Evolutionary conservation across 2,888 invertebrate species (phyloP).

Genomic region (Pilophorus perplexus): DNA sequence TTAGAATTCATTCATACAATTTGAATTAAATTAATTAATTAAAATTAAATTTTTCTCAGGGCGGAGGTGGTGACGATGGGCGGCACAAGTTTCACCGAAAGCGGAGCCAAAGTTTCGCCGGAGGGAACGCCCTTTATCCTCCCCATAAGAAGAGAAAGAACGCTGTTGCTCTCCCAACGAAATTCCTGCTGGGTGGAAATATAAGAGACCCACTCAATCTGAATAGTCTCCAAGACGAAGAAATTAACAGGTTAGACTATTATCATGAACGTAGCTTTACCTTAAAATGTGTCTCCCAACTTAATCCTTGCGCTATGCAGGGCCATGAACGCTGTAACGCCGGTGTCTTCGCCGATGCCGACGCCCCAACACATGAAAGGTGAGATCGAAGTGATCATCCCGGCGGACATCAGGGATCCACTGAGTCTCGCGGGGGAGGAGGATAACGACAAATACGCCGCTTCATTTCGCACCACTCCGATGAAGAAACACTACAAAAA

Average conservation of each 20-base stretch:
- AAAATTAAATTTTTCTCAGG: background rate
- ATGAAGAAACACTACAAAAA: conserved; percentile 62
- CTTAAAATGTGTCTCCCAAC: background rate
- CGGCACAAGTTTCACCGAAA: conserved; percentile 56
- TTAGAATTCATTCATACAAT: no score
- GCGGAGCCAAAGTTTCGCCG: conserved; percentile 66
- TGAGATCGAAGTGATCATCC: conserved; percentile 86
- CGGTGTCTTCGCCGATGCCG: conserved; percentile 86
- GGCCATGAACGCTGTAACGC: conserved; percentile 85
- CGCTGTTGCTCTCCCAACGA: conserved; percentile 79
- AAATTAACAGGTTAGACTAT: conserved; percentile 55
- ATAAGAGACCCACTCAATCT: conserved; percentile 93
- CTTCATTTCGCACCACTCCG: conserved; percentile 57
- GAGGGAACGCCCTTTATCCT: conserved; percentile 64
- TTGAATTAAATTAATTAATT: no score
- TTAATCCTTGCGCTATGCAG: conserved; percentile 53
- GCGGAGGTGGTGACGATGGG: conserved; percentile 28
- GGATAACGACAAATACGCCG: conserved; percentile 77
- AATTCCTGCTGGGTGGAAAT: conserved; percentile 90
- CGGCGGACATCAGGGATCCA: conserved; percentile 89
- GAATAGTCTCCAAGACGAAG: conserved; percentile 69
- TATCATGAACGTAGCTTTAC: no score
- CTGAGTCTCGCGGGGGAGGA: conserved; percentile 71
- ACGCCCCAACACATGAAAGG: conserved; percentile 76
- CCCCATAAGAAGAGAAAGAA: conserved; percentile 72